A percentile compares a stretch with the other conserved stretches of the same genome.
These are phyloP conservation scores for Drosophila setosimentum DNA, from an alignment of 2,888 invertebrate genomes.

Conservation along the genomic window DNA sequence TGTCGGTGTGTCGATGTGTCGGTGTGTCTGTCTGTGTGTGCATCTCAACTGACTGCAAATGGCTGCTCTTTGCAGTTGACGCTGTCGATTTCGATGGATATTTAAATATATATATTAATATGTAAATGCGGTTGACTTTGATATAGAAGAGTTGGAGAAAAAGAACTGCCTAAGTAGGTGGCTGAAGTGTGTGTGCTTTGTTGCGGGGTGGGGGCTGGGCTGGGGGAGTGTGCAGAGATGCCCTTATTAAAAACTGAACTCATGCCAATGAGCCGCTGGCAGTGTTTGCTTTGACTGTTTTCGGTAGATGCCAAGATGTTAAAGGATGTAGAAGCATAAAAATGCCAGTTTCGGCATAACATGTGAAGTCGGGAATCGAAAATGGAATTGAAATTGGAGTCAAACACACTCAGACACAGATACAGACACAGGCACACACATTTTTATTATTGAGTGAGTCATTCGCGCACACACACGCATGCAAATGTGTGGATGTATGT, in stretches of 20 bases:
- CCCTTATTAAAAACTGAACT: slow-evolving; percentile 51
- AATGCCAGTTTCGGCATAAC: slow-evolving; percentile 35
- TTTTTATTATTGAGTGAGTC: slow-evolving; percentile 4
- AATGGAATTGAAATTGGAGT: slow-evolving; percentile 58
- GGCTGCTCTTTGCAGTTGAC: slow-evolving; percentile 23
- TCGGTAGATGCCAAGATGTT: slow-evolving; percentile 29
- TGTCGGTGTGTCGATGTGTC: slow-evolving; percentile 1
- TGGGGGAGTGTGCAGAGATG: neutral
- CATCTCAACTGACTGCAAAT: slow-evolving; percentile 37
- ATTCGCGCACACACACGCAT: slow-evolving; percentile 34
- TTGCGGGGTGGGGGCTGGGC: neutral
- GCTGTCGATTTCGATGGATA: slow-evolving; percentile 30
- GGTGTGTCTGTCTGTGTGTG: neutral
- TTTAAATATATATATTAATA: slow-evolving; percentile 46
- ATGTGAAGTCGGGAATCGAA: slow-evolving; percentile 38
- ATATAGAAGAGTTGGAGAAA: slow-evolving; percentile 31
- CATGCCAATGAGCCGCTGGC: slow-evolving; percentile 52
- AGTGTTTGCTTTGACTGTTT: slow-evolving; percentile 49
- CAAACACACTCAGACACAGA: slow-evolving; percentile 40
- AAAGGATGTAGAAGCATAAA: slow-evolving; percentile 34
- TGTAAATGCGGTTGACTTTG: slow-evolving; percentile 40
- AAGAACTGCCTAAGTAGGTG: slow-evolving; percentile 9
- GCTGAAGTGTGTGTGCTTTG: neutral
- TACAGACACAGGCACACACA: slow-evolving; percentile 35
- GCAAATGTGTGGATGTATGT: slow-evolving; percentile 4